phyloP scores from a whole-genome alignment of 2,888 invertebrate genomes.

The Leptodirus hochenwartii region DNA sequence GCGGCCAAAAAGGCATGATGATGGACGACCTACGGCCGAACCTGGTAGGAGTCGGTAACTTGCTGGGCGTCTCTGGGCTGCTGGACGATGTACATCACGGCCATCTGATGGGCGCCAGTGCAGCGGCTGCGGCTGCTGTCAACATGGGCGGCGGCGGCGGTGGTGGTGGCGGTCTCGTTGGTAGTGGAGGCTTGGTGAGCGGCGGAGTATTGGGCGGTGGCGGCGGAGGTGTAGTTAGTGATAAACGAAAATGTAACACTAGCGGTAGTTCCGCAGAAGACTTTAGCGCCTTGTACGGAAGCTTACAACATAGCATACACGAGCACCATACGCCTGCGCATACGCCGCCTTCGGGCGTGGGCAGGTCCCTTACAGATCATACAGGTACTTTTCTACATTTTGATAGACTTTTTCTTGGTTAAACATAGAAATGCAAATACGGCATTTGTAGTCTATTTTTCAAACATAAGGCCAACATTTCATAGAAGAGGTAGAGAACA shows the following conservation, averaged over 20 bases:
- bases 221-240: constrained; percentile 25
- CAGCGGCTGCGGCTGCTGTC: too few relatives aligned
- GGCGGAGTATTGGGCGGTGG: constrained; percentile 19
- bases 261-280: constrained; percentile 72
- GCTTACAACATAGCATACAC: constrained; percentile 27
- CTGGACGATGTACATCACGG: constrained; percentile 61
- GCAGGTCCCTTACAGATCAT: constrained; percentile 27
- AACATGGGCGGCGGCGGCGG: constrained; percentile 18
- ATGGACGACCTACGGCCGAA: constrained; percentile 80
- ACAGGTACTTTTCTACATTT: constrained; percentile 26
- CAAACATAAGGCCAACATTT: too few relatives aligned
- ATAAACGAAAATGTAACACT: constrained; percentile 55
- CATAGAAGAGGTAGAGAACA: too few relatives aligned
- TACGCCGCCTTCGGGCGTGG: constrained; percentile 38
- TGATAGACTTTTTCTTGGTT: too few relatives aligned
- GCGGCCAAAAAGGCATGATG: constrained; percentile 43
- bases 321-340: constrained; percentile 47
- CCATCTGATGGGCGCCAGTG: constrained; percentile 36
- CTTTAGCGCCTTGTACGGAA: constrained; percentile 69
- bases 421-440: too few relatives aligned
- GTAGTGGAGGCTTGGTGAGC: constrained; percentile 41
- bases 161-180: constrained; percentile 24
- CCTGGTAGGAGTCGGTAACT: constrained; percentile 56
- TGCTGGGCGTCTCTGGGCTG: constrained; percentile 60
- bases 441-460: too few relatives aligned